phyloP scores from a whole-genome alignment of 2,888 invertebrate genomes.

The Julus scandinavius region DNA sequence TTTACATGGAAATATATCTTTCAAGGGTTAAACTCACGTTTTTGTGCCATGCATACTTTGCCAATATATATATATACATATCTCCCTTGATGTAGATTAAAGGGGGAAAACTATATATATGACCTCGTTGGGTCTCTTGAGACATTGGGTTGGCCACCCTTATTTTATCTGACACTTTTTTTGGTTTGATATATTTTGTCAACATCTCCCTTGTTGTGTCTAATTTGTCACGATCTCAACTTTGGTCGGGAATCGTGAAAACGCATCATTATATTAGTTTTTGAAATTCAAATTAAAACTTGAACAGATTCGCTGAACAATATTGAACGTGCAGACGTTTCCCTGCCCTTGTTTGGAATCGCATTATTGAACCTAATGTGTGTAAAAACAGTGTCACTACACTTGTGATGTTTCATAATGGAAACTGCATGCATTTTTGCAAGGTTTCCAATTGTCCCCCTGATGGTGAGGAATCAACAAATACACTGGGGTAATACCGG shows the following conservation, averaged over 20 bases:
- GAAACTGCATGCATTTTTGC: neutral
- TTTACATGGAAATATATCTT: conserved; percentile 34
- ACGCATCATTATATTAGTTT: neutral
- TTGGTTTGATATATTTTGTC: conserved; percentile 18
- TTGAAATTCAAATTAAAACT: conserved; percentile 3
- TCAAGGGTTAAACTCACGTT: conserved; percentile 25
- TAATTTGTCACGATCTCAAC: neutral
- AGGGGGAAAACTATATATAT: neutral
- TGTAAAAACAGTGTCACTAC: neutral
- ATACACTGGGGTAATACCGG: neutral
- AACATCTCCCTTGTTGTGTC: conserved; percentile 14
- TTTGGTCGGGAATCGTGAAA: neutral
- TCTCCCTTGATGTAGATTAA: conserved; percentile 11
- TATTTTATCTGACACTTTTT: conserved; percentile 34
- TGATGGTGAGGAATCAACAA: neutral
- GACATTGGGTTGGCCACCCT: conserved; percentile 34
- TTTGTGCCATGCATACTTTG: neutral
- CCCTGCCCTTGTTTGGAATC: neutral
- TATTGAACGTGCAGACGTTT: neutral
- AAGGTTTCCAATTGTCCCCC: neutral
- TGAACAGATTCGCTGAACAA: neutral
- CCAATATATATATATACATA: neutral
- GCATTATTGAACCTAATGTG: neutral
- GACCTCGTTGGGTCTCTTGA: conserved; percentile 13
- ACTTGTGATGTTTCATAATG: neutral